These are phyloP conservation scores for Cyprinodon tularosa DNA, from an alignment of 2,113 vertebrate species.

Conservation along the genomic window DNA sequence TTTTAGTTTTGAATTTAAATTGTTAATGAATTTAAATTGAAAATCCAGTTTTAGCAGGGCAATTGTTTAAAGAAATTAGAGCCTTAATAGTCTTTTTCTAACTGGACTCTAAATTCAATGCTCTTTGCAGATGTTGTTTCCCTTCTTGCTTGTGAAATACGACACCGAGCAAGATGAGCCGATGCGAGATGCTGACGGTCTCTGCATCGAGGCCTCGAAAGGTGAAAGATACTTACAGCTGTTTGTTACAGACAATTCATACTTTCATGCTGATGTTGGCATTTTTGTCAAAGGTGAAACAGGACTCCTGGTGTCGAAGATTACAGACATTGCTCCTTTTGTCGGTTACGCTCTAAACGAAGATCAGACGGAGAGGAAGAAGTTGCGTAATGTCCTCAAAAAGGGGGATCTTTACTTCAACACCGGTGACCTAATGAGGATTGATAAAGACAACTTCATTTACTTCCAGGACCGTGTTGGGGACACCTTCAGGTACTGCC, in stretches of 20 bases:
- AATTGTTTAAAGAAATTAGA: too few species aligned
- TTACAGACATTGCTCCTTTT: conserved; percentile 84
- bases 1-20: too few species aligned
- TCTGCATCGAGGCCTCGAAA: conserved; percentile 83
- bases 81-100: neutral
- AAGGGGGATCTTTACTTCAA: conserved; percentile 91
- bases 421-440: conserved; percentile 86
- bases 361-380: conserved; percentile 85
- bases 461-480: conserved; percentile 91
- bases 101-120: neutral
- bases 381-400: conserved; percentile 83
- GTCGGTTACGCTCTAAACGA: conserved; percentile 82
- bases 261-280: neutral
- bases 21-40: too few species aligned
- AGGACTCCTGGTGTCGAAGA: conserved; percentile 86
- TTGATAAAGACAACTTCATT: conserved; percentile 85
- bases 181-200: conserved; percentile 79
- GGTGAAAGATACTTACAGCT: conserved; percentile 73
- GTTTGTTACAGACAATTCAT: neutral
- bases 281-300: conserved; percentile 79
- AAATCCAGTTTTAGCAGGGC: too few species aligned
- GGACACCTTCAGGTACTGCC: conserved; percentile 88
- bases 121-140: conserved; percentile 67
- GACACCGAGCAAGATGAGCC: conserved; percentile 85
- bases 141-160: conserved; percentile 85